Percentiles rank a stretch among this genome's conserved stretches.
Evolutionary conservation across 2,113 vertebrate species (phyloP).

Genomic region (Centropus unirufus): DNA sequence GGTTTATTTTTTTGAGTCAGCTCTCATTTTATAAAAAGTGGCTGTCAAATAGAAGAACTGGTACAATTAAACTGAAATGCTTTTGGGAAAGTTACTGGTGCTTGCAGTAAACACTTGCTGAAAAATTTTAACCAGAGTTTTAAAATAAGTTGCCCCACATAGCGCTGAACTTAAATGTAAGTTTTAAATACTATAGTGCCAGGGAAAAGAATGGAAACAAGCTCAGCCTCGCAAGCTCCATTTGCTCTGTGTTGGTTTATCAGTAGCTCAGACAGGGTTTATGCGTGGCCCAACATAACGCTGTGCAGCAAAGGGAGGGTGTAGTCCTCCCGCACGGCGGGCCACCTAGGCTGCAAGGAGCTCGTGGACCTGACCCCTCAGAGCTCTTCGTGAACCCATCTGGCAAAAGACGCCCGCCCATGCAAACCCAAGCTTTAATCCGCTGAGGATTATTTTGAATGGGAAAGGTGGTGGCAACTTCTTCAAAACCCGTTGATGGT

Average conservation of each 20-base stretch:
- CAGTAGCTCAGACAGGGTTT: neutral
- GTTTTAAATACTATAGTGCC: neutral
- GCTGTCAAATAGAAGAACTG: neutral
- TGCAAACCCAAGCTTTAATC: neutral
- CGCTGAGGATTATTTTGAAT: neutral
- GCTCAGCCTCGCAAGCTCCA: neutral
- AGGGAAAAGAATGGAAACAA: neutral
- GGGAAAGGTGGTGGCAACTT: neutral
- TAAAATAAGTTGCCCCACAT: neutral
- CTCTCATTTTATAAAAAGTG: neutral
- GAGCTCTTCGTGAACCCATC: accelerated
- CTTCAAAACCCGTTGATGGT: neutral
- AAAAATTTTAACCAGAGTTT: neutral
- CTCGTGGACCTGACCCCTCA: neutral
- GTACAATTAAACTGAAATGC: neutral
- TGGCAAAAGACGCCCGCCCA: accelerated
- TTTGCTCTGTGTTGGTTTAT: too few species aligned
- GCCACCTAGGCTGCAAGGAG: accelerated
- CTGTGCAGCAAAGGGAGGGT: too few species aligned
- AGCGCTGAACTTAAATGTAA: neutral
- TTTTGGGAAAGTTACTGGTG: neutral
- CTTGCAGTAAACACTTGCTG: neutral
- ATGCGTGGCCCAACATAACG: accelerated
- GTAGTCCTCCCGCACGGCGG: accelerated
- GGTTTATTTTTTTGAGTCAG: too few species aligned